A percentile compares a stretch with the other conserved stretches of the same genome.
phyloP scores from a whole-genome alignment of 2,113 vertebrate species.

The Plectropomus leopardus region DNA sequence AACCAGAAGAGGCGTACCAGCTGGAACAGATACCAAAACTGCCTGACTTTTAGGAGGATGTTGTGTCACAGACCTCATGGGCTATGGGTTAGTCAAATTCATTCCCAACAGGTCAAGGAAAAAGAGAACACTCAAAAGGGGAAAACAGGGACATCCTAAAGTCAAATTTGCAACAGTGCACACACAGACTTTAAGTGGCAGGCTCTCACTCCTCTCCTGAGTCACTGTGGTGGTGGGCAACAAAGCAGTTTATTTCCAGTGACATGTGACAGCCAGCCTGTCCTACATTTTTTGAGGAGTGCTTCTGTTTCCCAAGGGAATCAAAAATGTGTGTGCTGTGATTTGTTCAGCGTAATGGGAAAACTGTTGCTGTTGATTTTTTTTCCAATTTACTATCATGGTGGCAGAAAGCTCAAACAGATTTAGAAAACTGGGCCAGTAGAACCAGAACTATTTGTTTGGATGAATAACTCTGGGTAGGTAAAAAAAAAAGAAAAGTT shows the following conservation, averaged over 20 bases:
- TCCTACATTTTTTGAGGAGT: not conserved
- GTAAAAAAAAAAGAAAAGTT: not conserved
- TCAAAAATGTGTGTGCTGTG: not conserved
- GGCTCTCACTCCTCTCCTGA: not conserved
- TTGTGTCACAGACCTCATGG: not conserved
- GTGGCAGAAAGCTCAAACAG: not conserved
- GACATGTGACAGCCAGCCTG: not conserved
- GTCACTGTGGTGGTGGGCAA: not conserved
- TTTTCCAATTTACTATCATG: not conserved
- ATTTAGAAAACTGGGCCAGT: not conserved
- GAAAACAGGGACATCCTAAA: not conserved
- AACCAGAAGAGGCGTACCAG: not conserved
- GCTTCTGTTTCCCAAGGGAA: not conserved
- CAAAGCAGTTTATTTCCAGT: not conserved
- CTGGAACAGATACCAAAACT: not conserved
- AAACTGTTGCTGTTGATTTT: not conserved
- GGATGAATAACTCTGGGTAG: not conserved
- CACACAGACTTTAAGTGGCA: not conserved
- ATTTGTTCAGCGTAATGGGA: not conserved
- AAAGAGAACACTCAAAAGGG: not conserved
- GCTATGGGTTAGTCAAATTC: not conserved
- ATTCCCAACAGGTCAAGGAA: not conserved
- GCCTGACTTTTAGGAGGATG: not conserved
- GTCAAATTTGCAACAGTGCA: not conserved
- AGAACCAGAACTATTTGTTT: not conserved